Evolutionary conservation across 2,797 vertebrate genomes (phyloP), one percentile per base, ranked within the genome.

Genomic region (Hydrolagus colliei): DNA sequence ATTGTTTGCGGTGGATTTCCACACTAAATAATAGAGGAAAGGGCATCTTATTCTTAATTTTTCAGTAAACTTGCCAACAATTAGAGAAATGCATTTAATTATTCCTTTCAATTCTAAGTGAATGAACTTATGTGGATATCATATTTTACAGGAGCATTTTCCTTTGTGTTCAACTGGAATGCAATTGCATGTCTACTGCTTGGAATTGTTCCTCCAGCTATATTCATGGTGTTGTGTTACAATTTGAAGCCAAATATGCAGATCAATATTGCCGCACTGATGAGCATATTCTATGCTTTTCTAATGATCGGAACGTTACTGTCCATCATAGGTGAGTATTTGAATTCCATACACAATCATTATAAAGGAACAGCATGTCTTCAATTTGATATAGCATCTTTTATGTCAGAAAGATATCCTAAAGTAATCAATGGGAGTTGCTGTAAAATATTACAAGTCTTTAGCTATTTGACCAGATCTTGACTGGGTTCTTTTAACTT

Each of bases 231-330:
- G 7, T 72, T 95, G 84, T 95, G 95, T 87, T 96, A 95, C 86
- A 0, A 91, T 1, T 76, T 90, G 41, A 95, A 95, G 85, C 0
- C 92, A 4, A 92, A 93, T 86, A 90, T 87, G 85, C 95, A 96
- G 90, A 92, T 95, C 86, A 93, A 89, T 72, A 92, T 94, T 0
- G 95, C 93, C 62, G 93, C 78, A 63, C 89, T 95, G 59, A 89
- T 96, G 89, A 95, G 94, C 68, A 87, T 96, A 63, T 67, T 95
- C 0, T 95, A 95, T 4, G 94, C 94, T 0, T 95, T 95, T 88
- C 92, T 95, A 68, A 96, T 95, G 95, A 94, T 93, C 0, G 94
- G 94, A 13, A 94, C 95, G 35, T 89, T 95, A 9, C 93, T 96
- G 86, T 92, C 93, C 41, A 95, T 96, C 86, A 93, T 95, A 13